Percentiles rank a stretch among this genome's conserved stretches.
Conservation (phyloP, 2,113 vertebrate genomes). For the Mormyrus iriodes region DNA sequence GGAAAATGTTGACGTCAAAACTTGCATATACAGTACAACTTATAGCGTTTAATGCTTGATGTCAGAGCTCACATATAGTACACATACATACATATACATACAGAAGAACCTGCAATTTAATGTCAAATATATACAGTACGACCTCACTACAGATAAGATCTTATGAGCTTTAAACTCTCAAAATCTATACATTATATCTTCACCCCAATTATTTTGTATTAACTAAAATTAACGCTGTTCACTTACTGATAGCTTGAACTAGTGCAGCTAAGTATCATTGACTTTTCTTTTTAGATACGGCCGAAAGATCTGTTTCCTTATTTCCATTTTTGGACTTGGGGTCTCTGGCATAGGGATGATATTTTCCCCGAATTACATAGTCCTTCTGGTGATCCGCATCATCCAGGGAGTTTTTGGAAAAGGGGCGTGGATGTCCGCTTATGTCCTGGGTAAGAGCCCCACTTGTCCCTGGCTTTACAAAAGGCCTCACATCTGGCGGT, state of each 20-base stretch:
- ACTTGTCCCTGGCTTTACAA: too few species aligned
- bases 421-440: conserved; percentile 72
- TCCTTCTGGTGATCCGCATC: conserved; percentile 70
- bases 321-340: conserved; percentile 65
- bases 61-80: neutral
- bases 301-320: conserved; percentile 62
- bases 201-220: neutral
- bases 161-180: neutral
- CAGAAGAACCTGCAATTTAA: too few species aligned
- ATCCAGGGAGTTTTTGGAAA: conserved; percentile 75
- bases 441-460: conserved; percentile 66
- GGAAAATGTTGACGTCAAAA: neutral
- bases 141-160: neutral
- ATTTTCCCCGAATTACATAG: conserved; percentile 63
- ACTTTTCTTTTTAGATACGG: conserved; percentile 59
- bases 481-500: neutral
- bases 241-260: neutral
- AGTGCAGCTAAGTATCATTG: neutral
- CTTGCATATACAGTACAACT: neutral
- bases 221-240: neutral
- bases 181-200: neutral
- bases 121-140: neutral
- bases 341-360: conserved; percentile 65
- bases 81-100: too few species aligned
- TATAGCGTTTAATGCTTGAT: neutral